phyloP scores from a whole-genome alignment of 1,140 invertebrate genomes.

The Pristionchus pacificus region DNA sequence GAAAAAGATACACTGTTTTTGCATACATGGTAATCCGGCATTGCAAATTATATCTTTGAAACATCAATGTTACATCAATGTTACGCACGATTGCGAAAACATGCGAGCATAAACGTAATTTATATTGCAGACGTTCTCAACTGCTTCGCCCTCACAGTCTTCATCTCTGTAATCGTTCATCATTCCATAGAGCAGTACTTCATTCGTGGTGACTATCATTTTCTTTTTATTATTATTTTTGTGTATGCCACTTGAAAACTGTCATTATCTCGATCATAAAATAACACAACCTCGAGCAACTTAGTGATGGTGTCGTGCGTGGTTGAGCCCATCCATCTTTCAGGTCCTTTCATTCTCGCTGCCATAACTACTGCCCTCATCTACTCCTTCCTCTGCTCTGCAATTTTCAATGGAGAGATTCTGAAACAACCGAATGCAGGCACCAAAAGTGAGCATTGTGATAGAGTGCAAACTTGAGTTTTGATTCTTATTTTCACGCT shows the following conservation, averaged over 20 bases:
- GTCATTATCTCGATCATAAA: too few species aligned
- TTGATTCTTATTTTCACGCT: neutral
- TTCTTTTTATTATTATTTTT: neutral
- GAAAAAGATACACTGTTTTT: too few species aligned
- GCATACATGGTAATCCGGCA: too few species aligned
- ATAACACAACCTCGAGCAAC: too few species aligned
- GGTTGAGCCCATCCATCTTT: neutral
- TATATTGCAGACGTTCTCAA: neutral
- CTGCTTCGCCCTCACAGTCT: neutral
- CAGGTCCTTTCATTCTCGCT: neutral
- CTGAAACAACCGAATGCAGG: too few species aligned
- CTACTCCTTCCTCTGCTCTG: too few species aligned
- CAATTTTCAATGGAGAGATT: too few species aligned
- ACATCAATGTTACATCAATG: too few species aligned
- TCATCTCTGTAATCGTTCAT: slow-evolving; percentile 4
- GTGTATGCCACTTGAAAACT: too few species aligned
- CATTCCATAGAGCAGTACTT: neutral
- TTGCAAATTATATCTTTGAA: too few species aligned
- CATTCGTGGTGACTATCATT: neutral
- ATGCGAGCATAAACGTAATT: too few species aligned
- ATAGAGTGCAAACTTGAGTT: neutral
- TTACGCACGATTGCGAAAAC: too few species aligned
- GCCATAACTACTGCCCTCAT: neutral
- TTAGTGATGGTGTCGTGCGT: neutral
- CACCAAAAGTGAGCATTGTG: neutral